Evolutionary conservation across 2,113 vertebrate species (phyloP), one percentile per base, ranked within the genome.

Genomic region (Oncorhynchus nerka): DNA sequence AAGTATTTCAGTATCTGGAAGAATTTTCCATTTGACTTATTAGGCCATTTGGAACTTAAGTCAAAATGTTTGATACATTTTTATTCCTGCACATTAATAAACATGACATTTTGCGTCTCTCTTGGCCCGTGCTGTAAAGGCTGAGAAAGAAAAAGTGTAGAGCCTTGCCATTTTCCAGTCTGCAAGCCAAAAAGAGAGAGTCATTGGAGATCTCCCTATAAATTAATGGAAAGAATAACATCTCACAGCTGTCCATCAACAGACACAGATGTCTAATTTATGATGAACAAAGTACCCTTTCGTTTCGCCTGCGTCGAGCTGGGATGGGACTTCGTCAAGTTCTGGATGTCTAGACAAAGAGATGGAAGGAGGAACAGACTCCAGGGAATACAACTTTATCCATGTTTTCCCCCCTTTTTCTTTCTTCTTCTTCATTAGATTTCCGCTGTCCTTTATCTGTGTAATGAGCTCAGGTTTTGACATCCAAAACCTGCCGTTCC

Each of bases 211-310:
- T 34, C 32, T 34, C 48, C 74, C 30, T 24, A 57, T 39, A 49
- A 68, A 77, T 75, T 78, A 55, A 81, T 70, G 81, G 79, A 83
- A 83, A 83, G 75, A 78, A 67, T 74, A 80, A 77, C 73, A 78
- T 76, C 73, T 80, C 75, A 81, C 32, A 75, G 49, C 24, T 71
- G 66, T 71, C 45, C 65, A 75, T 82, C 77, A 76, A 48, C 68
- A 55, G 68, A 69, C 55, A 79, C 51, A 67, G 24, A 76, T 71
- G 28, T 65, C 45, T 68, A 22, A 57, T 81, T 79, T 72, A 45
- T 34, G 62, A 74, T 39, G 20, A 70, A 69, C 57, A 68, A 70
- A 65, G 30, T 32, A 15, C 39, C 13, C 22, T 64, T 68, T 13
- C 6, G 22, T 48, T 62, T 74, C 8, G 3, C 39, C 39, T 45